Evolutionary conservation across 64 coral and sea anemone genomes (phyloP).

Genomic region (Stylophora pistillata): DNA sequence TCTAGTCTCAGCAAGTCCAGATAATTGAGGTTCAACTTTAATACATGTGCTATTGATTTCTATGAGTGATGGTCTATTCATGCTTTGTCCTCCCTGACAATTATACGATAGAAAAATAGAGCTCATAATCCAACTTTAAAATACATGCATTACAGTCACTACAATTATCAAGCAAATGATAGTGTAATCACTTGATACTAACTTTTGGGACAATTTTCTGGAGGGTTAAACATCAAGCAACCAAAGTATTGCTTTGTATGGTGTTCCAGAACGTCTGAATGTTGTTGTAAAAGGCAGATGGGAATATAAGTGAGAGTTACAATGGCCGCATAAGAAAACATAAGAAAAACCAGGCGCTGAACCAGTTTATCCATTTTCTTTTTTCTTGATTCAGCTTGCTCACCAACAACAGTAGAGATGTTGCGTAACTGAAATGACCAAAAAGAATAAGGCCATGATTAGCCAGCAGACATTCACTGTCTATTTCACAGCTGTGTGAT

Average conservation of each 20-base stretch:
- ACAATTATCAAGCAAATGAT: no score
- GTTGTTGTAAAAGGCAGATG: conserved; percentile 23
- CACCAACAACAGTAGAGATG: conserved; percentile 26
- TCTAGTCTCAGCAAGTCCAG: no score
- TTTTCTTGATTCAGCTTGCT: conserved; percentile 59
- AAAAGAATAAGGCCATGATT: neutral
- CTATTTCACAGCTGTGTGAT: no score
- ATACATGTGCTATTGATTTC: no score
- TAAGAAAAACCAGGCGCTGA: conserved; percentile 73
- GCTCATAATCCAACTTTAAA: no score
- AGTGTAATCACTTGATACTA: neutral
- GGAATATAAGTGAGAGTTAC: conserved; percentile 45
- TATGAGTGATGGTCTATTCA: no score
- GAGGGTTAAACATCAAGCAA: conserved; percentile 43
- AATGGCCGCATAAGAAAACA: conserved; percentile 67
- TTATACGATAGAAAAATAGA: no score
- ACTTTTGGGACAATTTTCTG: conserved; percentile 20
- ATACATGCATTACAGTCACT: no score
- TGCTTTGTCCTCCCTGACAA: no score
- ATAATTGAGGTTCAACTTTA: no score
- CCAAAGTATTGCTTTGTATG: conserved; percentile 45
- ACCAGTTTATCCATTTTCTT: conserved; percentile 62
- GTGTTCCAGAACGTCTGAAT: conserved; percentile 35
- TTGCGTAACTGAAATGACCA: conserved; percentile 44
- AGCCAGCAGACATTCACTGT: no score